A percentile compares a stretch with the other conserved stretches of the same genome.
phyloP scores from a whole-genome alignment of 92 coral and sea anemone genomes.

The Zoanthus sansibaricus region DNA sequence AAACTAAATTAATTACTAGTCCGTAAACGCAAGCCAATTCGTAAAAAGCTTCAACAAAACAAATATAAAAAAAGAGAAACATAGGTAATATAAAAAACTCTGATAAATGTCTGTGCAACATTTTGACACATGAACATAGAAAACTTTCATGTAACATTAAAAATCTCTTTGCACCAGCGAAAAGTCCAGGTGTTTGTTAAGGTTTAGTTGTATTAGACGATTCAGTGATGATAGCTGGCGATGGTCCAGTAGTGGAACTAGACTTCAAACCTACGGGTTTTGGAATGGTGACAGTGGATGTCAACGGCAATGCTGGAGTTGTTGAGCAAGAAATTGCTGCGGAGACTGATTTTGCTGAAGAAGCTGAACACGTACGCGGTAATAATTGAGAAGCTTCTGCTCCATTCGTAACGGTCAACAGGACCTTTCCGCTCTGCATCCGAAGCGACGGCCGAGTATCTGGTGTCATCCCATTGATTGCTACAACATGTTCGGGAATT shows the following conservation, averaged over 20 bases:
- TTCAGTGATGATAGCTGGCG: not conserved
- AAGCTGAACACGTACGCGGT: not conserved
- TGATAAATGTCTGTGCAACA: too few species aligned
- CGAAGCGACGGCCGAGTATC: not conserved
- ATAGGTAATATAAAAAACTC: too few species aligned
- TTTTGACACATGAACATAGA: too few species aligned
- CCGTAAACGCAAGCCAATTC: too few species aligned
- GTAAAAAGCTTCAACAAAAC: too few species aligned
- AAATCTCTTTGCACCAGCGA: not conserved
- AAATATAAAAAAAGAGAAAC: too few species aligned
- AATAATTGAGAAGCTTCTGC: not conserved
- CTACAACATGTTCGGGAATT: slow-evolving; percentile 15
- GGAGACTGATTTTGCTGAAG: not conserved
- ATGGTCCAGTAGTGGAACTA: not conserved
- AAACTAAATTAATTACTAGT: too few species aligned
- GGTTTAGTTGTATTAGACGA: not conserved
- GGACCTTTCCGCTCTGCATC: slow-evolving; percentile 15
- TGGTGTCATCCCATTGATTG: not conserved
- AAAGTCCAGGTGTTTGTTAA: not conserved
- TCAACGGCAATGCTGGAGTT: not conserved
- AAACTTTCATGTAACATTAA: too few species aligned
- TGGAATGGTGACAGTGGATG: not conserved
- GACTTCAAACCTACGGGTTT: not conserved
- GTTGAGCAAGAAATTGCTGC: not conserved
- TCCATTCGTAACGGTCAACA: slow-evolving; percentile 27